Evolutionary conservation across 1,140 invertebrate genomes (phyloP), one percentile per base, ranked within the genome.

Genomic region (Odontomachus brunneus): DNA sequence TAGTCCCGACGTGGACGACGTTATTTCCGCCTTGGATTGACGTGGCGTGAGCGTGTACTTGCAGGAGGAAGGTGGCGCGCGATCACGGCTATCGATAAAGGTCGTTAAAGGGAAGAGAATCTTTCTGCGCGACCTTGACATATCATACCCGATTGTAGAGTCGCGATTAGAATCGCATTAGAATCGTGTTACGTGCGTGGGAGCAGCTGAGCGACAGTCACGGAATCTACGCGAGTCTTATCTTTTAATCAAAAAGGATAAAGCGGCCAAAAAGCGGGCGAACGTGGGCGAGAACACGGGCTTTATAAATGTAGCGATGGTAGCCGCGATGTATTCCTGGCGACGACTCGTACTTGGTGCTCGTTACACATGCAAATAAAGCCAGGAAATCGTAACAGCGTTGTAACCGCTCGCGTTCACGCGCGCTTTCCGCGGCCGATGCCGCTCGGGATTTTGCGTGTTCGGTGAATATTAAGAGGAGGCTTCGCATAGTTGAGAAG

Each of bases 401-500:
- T 22, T 26, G 33, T 57, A 55, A 78, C 63, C 49, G 51, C n/a
- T 0, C 7, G n/a, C 57, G 48, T 60, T 74, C 60, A 74, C 60
- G 33, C 48, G 49, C 62, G 51, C 59, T 71, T 80, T 44, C 51
- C 51, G 17, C 57, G 15, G 17, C 3, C 26, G 11, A 44, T 44
- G 9, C 38, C 33, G 33, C 12, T 3, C 19, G 17, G 29, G 48
- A 78, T 71, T 80, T 80, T 80, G 57, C n/a, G 22, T 24, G 14
- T 2, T 0, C 51, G 38, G 71, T 80, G 71, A 71, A 71, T 80
- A 69, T 55, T 55, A 24, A n/a, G n/a, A n/a, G n/a, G n/a, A n/a
- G n/a, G n/a, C n/a, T n/a, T n/a, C n/a, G n/a, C n/a, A n/a, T n/a
- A n/a, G n/a, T n/a, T n/a, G n/a, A n/a, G n/a, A n/a, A n/a, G n/a